Evolutionary conservation across 2,113 vertebrate genomes (phyloP).

Genomic region (Rhizomys pruinosus): DNA sequence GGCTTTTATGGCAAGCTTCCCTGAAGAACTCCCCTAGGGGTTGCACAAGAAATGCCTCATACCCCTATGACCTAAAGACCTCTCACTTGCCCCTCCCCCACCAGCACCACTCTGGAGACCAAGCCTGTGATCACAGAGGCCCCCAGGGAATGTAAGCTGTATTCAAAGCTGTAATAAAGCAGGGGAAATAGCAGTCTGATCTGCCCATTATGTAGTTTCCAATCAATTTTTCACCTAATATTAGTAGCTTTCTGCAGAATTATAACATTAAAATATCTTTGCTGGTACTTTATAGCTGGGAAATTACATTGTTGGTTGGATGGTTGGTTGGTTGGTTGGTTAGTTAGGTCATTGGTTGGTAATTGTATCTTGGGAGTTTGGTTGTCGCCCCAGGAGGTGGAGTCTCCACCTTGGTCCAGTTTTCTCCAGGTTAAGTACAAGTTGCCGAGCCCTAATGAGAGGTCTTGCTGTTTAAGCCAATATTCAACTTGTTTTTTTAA

Average conservation of each 20-base stretch:
- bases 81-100: neutral
- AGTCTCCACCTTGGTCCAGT: neutral
- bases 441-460: neutral
- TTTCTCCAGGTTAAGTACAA: neutral
- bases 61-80: neutral
- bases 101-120: neutral
- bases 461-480: neutral
- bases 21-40: neutral
- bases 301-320: rapidly evolving
- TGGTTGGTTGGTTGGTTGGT: neutral
- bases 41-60: neutral
- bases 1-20: neutral
- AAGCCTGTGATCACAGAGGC: neutral
- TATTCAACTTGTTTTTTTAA: no score
- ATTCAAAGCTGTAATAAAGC: neutral
- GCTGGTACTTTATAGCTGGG: neutral
- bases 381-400: neutral
- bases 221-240: neutral
- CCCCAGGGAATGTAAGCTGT: neutral
- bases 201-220: neutral
- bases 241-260: neutral
- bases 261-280: neutral
- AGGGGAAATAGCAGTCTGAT: neutral
- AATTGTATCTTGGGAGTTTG: neutral
- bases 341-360: neutral